A percentile compares a stretch with the other conserved stretches of the same genome.
Evolutionary conservation across 2,113 vertebrate genomes (phyloP).

Genomic region (Rhegmatorhina hoffmannsi): DNA sequence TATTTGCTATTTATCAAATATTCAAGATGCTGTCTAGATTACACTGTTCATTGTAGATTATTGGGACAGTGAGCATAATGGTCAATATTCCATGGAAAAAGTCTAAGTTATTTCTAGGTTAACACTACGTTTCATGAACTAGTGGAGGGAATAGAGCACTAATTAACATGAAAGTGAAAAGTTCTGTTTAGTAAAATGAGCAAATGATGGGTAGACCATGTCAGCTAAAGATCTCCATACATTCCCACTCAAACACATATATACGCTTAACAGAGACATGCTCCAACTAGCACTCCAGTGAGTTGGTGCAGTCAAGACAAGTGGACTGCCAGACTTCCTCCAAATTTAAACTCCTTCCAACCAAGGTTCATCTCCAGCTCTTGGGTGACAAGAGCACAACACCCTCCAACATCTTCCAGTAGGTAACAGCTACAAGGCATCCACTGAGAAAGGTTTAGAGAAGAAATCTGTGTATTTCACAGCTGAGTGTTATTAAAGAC

Average conservation of each 20-base stretch:
- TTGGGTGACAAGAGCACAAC: not conserved
- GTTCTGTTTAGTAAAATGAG: not conserved
- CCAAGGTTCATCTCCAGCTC: accelerated
- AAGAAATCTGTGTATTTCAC: not conserved
- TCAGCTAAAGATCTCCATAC: not conserved
- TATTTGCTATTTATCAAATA: not conserved
- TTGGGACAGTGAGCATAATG: not conserved
- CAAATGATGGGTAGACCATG: not conserved
- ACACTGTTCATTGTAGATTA: not conserved
- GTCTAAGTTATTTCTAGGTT: not conserved
- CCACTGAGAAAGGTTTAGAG: not conserved
- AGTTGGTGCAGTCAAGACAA: not conserved
- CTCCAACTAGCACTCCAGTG: not conserved
- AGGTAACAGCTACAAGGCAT: not conserved
- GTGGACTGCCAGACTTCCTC: not conserved
- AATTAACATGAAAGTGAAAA: not conserved
- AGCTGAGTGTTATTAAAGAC: not conserved
- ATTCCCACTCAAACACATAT: not conserved
- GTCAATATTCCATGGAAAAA: not conserved
- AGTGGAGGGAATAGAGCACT: not conserved
- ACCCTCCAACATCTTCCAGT: not conserved
- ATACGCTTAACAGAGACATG: accelerated
- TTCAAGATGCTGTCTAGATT: not conserved
- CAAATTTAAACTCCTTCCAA: not conserved
- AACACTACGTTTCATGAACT: not conserved